These are phyloP conservation scores for Nycticryphes semicollaris DNA, from an alignment of 2,113 vertebrate species.

Conservation along the genomic window DNA sequence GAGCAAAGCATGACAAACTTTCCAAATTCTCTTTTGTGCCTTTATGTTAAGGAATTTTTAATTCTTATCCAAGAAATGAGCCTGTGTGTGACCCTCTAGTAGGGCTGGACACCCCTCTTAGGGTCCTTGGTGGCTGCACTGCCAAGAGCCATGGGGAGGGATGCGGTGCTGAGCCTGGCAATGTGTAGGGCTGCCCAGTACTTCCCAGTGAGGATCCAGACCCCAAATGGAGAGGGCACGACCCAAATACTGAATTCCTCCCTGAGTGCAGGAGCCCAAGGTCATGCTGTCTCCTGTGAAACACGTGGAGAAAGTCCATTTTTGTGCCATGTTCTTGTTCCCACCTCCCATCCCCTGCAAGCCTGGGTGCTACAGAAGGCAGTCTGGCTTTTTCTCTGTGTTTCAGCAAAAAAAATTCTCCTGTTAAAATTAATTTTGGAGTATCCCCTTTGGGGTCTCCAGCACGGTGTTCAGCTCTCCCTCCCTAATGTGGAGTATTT, in stretches of 20 bases:
- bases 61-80: background rate
- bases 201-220: background rate
- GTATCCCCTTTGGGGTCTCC: background rate
- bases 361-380: rapidly evolving
- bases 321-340: background rate
- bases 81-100: background rate
- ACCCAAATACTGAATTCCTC: background rate
- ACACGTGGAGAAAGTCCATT: background rate
- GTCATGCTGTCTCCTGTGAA: background rate
- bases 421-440: background rate
- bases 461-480: background rate
- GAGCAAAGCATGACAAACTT: background rate
- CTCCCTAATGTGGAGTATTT: background rate
- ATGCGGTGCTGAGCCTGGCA: background rate
- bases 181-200: background rate
- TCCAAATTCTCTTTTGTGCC: background rate
- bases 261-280: background rate
- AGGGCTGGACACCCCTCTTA: background rate
- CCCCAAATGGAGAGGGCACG: background rate
- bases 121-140: background rate
- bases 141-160: background rate
- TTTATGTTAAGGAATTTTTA: background rate
- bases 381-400: background rate
- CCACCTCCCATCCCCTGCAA: background rate
- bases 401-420: background rate